Percentiles rank a stretch among this genome's conserved stretches.
Conservation (phyloP, 2,888 invertebrate genomes). For the Isotomurus palustris region DNA sequence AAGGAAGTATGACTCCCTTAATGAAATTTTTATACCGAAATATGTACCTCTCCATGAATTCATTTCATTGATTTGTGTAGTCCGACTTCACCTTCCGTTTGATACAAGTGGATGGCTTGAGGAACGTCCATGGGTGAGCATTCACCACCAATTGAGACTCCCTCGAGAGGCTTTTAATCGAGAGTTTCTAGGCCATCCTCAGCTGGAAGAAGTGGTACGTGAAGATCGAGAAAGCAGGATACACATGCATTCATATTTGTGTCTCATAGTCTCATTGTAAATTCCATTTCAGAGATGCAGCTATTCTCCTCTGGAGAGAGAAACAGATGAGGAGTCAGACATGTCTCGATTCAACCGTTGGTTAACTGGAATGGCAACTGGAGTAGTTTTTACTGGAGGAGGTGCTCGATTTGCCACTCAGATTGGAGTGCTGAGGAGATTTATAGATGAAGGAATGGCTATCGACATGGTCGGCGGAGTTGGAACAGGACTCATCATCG, state of each 20-base stretch:
- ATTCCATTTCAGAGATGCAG: too few relatives aligned
- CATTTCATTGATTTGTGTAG: too few relatives aligned
- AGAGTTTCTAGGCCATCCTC: too few relatives aligned
- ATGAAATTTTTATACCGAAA: too few relatives aligned
- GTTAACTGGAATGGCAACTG: constrained; percentile 16
- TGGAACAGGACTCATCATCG: constrained; percentile 19
- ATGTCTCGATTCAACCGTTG: constrained; percentile 16
- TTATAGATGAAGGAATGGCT: constrained; percentile 16
- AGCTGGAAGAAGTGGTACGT: too few relatives aligned
- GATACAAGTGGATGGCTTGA: constrained; percentile 24
- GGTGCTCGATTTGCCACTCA: constrained; percentile 24
- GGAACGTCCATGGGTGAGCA: constrained; percentile 19
- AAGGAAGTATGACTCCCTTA: too few relatives aligned
- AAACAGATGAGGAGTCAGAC: constrained; percentile 5
- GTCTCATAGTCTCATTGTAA: too few relatives aligned
- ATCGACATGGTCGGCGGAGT: constrained; percentile 26
- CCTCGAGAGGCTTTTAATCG: constrained; percentile 13
- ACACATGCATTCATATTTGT: too few relatives aligned
- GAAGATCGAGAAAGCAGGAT: too few relatives aligned
- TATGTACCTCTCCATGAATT: too few relatives aligned
- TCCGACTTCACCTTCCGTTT: constrained; percentile 7
- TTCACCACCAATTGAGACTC: constrained; percentile 21
- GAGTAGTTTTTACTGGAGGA: constrained; percentile 25
- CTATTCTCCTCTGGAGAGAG: too few relatives aligned
- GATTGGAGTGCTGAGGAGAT: constrained; percentile 17